Evolutionary conservation across 1,140 invertebrate species (phyloP), one percentile per base, ranked within the genome.

Genomic region (Eurosta solidaginis): DNA sequence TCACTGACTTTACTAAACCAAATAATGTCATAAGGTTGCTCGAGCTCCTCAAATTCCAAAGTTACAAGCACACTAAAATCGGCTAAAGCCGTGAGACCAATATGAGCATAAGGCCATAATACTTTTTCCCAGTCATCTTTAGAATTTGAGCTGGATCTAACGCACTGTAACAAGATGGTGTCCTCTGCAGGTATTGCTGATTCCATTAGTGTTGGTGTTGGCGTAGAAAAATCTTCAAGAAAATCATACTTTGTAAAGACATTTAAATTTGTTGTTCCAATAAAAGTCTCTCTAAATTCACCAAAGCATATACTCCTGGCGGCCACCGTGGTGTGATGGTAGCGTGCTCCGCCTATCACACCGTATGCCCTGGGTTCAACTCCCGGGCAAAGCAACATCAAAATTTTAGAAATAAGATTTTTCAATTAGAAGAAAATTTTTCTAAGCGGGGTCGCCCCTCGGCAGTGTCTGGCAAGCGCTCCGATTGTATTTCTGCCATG

Each of bases 1-100:
- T 80, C 80, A 3, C 82, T 82, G 63, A 85, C 82, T 29, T 80
- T 84, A 22, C 79, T 81, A 73, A 82, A 82, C 81, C 86, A 83
- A 50, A 83, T 80, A 9, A 81, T 33, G 22, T 84, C 81, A 76
- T 81, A 79, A n/a, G 82, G 80, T 3, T 77, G 44, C 0, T 47
- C 40, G 5, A 33, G n/a, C 7, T 52, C 20, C 17, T 14, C 20
- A 9, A 20, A 40, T 40, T 68, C 33, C 29, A 68, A 9, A 22
- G 17, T 6, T 9, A 68, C 59, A 10, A n/a, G n/a, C 3, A 68
- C 59, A 33, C 33, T 17, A 29, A 68, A 20, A 0, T 40, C 1
- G 1, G 59, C 2, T 22, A 68, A 33, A 10, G n/a, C 17, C 33
- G n/a, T 40, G 5, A 68, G 6, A 36, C 2, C 14, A 9, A 68